A percentile compares a stretch with the other conserved stretches of the same genome.
phyloP scores from a whole-genome alignment of 1,140 invertebrate genomes.

The Lordiphosa collinella region DNA sequence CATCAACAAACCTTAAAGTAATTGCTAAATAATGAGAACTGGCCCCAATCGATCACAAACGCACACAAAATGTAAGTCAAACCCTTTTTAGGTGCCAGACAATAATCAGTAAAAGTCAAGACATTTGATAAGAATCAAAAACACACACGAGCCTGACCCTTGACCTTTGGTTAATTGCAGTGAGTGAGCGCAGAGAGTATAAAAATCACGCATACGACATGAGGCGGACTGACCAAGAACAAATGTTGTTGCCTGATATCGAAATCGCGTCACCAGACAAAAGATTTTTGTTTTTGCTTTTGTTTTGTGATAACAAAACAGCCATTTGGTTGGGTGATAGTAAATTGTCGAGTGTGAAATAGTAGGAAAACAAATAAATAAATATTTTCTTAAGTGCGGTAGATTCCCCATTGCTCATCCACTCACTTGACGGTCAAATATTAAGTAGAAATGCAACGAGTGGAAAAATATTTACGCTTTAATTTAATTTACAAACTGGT shows the following conservation, averaged over 20 bases:
- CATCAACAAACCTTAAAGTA: no score
- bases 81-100: background rate
- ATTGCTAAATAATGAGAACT: no score
- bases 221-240: background rate
- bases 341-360: background rate
- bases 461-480: constrained; percentile 58
- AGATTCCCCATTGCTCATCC: constrained; percentile 16
- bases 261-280: constrained; percentile 9
- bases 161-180: constrained; percentile 30
- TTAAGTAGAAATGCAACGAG: constrained; percentile 21
- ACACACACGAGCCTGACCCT: background rate
- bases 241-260: no score
- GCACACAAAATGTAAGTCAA: background rate
- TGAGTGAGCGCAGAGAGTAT: background rate
- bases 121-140: constrained; percentile 6
- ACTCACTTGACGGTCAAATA: constrained; percentile 5
- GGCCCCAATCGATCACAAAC: no score
- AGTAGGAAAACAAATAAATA: constrained; percentile 1
- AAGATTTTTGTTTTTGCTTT: constrained; percentile 7
- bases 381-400: background rate
- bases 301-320: constrained; percentile 2
- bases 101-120: background rate
- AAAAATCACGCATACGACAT: constrained; percentile 31
- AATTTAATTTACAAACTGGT: constrained; percentile 52
- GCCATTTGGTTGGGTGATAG: background rate